Conservation (phyloP, 1,140 invertebrate genomes). For the Mycetomoellerius zeteki region DNA sequence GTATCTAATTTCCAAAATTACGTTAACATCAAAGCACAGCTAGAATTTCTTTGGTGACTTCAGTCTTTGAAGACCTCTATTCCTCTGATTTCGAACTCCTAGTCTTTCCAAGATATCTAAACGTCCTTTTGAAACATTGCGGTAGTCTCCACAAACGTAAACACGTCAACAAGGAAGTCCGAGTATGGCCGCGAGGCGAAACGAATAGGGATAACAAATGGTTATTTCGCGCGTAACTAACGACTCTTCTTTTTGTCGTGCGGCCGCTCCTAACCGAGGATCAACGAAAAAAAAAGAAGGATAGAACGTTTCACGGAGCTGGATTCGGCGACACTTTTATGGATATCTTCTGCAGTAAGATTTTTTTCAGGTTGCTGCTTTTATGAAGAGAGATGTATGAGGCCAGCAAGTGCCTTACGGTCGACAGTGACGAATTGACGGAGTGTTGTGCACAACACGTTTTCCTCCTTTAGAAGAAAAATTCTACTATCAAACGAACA, state of each 20-base stretch:
- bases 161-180: slow-evolving; percentile 60
- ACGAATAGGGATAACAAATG: slow-evolving; percentile 59
- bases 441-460: slow-evolving; percentile 31
- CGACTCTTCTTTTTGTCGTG: slow-evolving; percentile 53
- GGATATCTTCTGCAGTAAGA: slow-evolving; percentile 56
- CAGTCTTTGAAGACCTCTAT: not conserved
- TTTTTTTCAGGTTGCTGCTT: slow-evolving; percentile 53
- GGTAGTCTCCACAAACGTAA: slow-evolving; percentile 31
- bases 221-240: slow-evolving; percentile 62
- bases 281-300: slow-evolving; percentile 18
- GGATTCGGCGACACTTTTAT: slow-evolving; percentile 56
- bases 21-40: not conserved
- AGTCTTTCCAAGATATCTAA: not conserved
- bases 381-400: slow-evolving; percentile 56
- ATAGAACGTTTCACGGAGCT: slow-evolving; percentile 6
- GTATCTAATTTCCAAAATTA: slow-evolving; percentile 14
- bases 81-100: not conserved
- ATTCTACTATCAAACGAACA: slow-evolving; percentile 8
- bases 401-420: slow-evolving; percentile 42
- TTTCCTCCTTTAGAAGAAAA: slow-evolving; percentile 16
- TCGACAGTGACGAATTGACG: slow-evolving; percentile 56
- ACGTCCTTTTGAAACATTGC: slow-evolving; percentile 19
- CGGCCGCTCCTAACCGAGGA: slow-evolving; percentile 7
- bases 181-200: slow-evolving; percentile 32
- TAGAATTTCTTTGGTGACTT: not conserved